Evolutionary conservation across 2,888 invertebrate species (phyloP).

Genomic region (Ischnura elegans): DNA sequence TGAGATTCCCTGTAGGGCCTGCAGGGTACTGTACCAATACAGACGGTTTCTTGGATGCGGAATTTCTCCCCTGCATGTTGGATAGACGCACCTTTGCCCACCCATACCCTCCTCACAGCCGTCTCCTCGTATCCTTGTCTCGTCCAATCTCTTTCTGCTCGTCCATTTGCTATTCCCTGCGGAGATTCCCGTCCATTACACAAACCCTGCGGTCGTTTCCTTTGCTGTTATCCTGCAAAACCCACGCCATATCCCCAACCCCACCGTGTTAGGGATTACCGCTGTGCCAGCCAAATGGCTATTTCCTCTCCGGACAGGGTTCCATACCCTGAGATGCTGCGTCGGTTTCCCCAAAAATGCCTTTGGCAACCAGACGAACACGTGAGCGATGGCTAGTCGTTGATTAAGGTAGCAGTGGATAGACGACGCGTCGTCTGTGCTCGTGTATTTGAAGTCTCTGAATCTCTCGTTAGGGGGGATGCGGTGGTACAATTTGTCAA

Average conservation of each 20-base stretch:
- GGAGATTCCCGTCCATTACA: slow-evolving; percentile 22
- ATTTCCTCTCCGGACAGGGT: neutral
- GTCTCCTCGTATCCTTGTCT: neutral
- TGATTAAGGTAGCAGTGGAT: no score
- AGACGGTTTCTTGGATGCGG: no score
- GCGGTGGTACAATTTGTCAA: no score
- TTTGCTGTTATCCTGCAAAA: neutral
- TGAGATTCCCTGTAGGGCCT: no score
- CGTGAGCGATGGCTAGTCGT: neutral
- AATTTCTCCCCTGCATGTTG: no score
- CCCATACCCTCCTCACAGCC: neutral
- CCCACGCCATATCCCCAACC: no score
- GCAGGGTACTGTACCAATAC: no score
- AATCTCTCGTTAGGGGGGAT: no score
- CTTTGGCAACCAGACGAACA: neutral
- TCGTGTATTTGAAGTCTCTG: no score
- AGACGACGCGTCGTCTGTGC: no score
- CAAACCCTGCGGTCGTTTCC: slow-evolving; percentile 26
- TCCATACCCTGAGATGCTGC: neutral
- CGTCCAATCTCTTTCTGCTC: neutral
- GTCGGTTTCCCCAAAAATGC: neutral
- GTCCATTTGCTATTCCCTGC: slow-evolving; percentile 26
- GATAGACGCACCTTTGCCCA: neutral
- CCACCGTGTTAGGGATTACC: neutral
- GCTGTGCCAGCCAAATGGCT: slow-evolving; percentile 16